These are phyloP conservation scores for Cosmopolites sordidus DNA, from an alignment of 2,888 invertebrate genomes.

Conservation along the genomic window DNA sequence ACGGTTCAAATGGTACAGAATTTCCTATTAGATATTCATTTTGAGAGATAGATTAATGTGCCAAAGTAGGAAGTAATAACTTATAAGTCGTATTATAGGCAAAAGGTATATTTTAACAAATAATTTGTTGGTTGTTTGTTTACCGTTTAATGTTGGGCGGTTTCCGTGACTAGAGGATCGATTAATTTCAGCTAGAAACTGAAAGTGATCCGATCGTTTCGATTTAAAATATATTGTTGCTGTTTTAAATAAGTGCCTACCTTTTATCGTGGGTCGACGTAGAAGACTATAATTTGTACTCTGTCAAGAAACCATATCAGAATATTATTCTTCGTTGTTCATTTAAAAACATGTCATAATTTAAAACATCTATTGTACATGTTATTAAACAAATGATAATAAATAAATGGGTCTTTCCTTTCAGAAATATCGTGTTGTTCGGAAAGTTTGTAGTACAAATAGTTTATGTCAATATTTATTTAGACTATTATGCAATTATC, in stretches of 20 bases:
- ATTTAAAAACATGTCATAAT: too few relatives aligned
- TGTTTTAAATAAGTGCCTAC: neutral
- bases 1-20: constrained; percentile 11
- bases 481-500: too few relatives aligned
- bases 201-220: constrained; percentile 6
- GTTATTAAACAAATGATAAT: too few relatives aligned
- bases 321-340: too few relatives aligned
- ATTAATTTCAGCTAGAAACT: constrained; percentile 5
- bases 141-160: constrained; percentile 4
- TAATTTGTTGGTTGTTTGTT: constrained; percentile 14
- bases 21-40: constrained; percentile 20
- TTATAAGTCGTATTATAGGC: constrained; percentile 13
- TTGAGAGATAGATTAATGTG: constrained; percentile 17
- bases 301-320: too few relatives aligned
- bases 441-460: too few relatives aligned
- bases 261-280: neutral
- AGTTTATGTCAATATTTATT: too few relatives aligned
- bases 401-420: too few relatives aligned
- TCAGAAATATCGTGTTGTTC: too few relatives aligned
- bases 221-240: constrained; percentile 3
- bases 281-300: too few relatives aligned
- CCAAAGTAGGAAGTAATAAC: constrained; percentile 16
- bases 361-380: too few relatives aligned
- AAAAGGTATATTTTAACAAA: constrained; percentile 16
- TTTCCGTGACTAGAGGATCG: constrained; percentile 8